phyloP scores from a whole-genome alignment of 23 tunicate species.

The Botrylloides violaceus region DNA sequence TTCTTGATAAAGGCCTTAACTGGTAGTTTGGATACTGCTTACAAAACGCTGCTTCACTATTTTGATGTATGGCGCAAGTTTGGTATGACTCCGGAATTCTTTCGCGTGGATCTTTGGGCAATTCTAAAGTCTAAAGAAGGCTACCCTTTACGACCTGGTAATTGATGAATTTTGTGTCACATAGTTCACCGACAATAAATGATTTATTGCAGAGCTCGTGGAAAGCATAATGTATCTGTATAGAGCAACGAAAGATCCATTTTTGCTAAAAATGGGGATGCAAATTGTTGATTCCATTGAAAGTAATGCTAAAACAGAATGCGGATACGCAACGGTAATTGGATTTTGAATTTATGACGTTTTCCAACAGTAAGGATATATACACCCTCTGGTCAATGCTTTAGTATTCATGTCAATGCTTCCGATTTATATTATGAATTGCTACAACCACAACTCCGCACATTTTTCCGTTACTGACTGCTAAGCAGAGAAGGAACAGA shows the following conservation, averaged over 20 bases:
- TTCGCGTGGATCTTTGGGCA: slow-evolving; percentile 29
- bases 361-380: too few relatives aligned
- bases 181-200: neutral
- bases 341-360: neutral
- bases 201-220: slow-evolving; percentile 52
- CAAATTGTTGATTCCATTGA: slow-evolving; percentile 51
- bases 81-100: slow-evolving; percentile 86
- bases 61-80: slow-evolving; percentile 62
- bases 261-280: slow-evolving; percentile 65
- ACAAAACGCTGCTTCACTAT: slow-evolving; percentile 73
- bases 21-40: slow-evolving; percentile 80
- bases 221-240: slow-evolving; percentile 90
- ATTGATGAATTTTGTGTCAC: neutral
- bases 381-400: too few relatives aligned
- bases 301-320: slow-evolving; percentile 57
- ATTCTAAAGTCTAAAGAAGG: slow-evolving; percentile 72
- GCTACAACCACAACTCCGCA: too few relatives aligned
- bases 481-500: too few relatives aligned
- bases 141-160: slow-evolving; percentile 80
- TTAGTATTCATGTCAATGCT: too few relatives aligned
- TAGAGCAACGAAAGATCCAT: slow-evolving; percentile 80
- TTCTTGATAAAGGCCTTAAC: slow-evolving; percentile 66
- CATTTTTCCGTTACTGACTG: too few relatives aligned
- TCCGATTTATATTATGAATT: too few relatives aligned
- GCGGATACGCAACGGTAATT: slow-evolving; percentile 93